phyloP scores from a whole-genome alignment of 1,140 invertebrate species.

The Euborellia annulipes region DNA sequence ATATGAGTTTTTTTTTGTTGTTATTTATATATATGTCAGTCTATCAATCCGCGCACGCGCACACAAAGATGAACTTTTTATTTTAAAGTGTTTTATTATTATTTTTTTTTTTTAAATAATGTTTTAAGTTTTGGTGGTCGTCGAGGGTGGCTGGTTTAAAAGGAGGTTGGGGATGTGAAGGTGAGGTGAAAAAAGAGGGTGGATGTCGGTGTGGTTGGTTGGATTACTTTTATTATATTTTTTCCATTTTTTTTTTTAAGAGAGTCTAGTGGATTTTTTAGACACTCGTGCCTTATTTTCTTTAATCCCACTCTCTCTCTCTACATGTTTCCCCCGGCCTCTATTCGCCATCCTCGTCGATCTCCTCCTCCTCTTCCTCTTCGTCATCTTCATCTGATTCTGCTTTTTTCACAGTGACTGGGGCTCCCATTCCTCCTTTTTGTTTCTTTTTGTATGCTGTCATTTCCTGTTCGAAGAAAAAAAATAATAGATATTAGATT shows the following conservation, averaged over 20 bases:
- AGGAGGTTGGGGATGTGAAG: slow-evolving; percentile 13
- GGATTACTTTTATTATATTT: no score
- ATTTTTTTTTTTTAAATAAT: slow-evolving; percentile 12
- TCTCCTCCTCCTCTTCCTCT: slow-evolving; percentile 37
- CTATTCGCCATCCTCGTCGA: slow-evolving; percentile 34
- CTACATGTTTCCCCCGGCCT: no score
- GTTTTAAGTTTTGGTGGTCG: not conserved
- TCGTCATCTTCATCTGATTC: slow-evolving; percentile 36
- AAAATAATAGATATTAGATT: no score
- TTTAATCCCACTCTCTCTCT: no score
- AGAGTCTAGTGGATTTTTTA: no score
- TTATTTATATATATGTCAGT: slow-evolving; percentile 14
- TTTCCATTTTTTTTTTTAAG: no score
- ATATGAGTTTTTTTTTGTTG: slow-evolving; percentile 13
- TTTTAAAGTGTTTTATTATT: not conserved
- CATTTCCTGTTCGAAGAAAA: slow-evolving; percentile 41
- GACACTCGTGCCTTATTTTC: no score
- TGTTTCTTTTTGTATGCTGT: slow-evolving; percentile 64
- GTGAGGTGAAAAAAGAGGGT: slow-evolving; percentile 31
- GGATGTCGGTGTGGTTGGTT: slow-evolving; percentile 19
- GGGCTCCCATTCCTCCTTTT: slow-evolving; percentile 32
- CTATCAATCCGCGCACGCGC: slow-evolving; percentile 18
- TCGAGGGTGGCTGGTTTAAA: not conserved
- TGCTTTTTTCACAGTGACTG: slow-evolving; percentile 37
- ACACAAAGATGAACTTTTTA: slow-evolving; percentile 18